Conservation (phyloP, 37 sponge, comb jelly and placozoan genomes). For the Cladorhizidae sp. region DNA sequence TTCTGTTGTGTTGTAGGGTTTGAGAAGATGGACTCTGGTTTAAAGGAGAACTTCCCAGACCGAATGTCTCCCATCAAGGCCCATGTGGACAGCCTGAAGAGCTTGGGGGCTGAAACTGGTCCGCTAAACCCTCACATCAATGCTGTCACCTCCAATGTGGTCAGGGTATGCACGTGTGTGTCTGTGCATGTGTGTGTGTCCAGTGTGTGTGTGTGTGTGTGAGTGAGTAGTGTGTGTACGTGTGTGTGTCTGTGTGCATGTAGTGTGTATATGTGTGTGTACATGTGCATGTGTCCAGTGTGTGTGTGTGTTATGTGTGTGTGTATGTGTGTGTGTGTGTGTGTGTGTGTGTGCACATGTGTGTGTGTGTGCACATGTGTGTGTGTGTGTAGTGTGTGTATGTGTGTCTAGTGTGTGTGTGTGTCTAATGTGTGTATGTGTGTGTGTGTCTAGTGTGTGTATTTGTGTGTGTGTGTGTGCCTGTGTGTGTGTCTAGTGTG, state of each 20-base stretch:
- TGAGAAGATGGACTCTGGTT: slow-evolving; percentile 82
- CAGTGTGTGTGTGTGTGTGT: not conserved
- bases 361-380: slow-evolving; percentile 34
- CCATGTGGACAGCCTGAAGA: slow-evolving; percentile 48
- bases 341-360: slow-evolving; percentile 45
- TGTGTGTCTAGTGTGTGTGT: too few relatives aligned
- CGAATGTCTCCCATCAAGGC: slow-evolving; percentile 56
- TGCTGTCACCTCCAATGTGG: slow-evolving; percentile 64
- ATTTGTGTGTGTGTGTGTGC: slow-evolving; percentile 51
- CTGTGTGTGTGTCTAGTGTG: too few relatives aligned
- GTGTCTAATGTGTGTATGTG: slow-evolving; percentile 21
- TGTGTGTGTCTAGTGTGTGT: slow-evolving; percentile 50
- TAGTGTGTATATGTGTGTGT: too few relatives aligned
- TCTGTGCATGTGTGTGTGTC: not conserved
- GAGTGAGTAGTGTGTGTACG: too few relatives aligned
- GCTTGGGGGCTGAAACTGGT: slow-evolving; percentile 49
- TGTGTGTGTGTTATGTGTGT: slow-evolving; percentile 9
- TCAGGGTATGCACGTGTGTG: slow-evolving; percentile 39
- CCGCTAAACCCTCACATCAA: slow-evolving; percentile 62
- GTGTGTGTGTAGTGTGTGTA: too few relatives aligned
- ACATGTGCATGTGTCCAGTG: not conserved
- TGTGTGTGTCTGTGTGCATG: too few relatives aligned
- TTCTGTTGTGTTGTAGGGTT: slow-evolving; percentile 34
- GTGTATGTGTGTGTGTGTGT: slow-evolving; percentile 35
- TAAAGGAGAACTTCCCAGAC: slow-evolving; percentile 66